A percentile compares a stretch with the other conserved stretches of the same genome.
Evolutionary conservation across 2,888 invertebrate species (phyloP).

Genomic region (Eurytoma adleriae): DNA sequence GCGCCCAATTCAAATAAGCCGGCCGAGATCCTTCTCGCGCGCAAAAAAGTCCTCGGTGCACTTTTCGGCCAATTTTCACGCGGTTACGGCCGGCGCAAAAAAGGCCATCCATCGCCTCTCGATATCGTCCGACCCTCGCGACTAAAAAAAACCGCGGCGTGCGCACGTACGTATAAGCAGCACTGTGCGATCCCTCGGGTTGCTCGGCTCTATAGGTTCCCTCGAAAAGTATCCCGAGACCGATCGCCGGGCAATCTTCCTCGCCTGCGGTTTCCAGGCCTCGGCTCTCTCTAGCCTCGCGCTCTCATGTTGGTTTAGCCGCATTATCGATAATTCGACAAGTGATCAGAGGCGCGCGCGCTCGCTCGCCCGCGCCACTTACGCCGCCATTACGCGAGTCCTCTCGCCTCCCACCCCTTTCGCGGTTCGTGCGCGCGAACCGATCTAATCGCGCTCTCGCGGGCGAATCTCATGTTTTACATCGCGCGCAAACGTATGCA

Average conservation of each 20-base stretch:
- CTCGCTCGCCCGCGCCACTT: conserved; percentile 59
- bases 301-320: conserved; percentile 73
- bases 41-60: background rate
- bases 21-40: background rate
- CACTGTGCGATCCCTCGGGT: no score
- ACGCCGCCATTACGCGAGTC: conserved; percentile 64
- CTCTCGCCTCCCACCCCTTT: background rate
- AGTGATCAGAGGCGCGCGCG: conserved; percentile 65
- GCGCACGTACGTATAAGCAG: background rate
- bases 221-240: no score
- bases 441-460: background rate
- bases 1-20: background rate
- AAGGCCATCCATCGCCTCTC: background rate
- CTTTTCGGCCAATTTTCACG: conserved; percentile 20
- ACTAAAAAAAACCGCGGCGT: background rate
- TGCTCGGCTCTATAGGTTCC: no score
- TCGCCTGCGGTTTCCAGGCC: conserved; percentile 64
- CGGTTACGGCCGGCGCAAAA: background rate
- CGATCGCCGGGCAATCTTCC: conserved; percentile 47
- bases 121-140: background rate
- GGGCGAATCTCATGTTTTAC: no score
- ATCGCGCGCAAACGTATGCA: background rate
- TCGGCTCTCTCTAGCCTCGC: background rate
- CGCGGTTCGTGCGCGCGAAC: background rate
- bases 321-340: conserved; percentile 75